phyloP scores from a whole-genome alignment of 1,140 invertebrate species.

The Hylyphantes graminicola region DNA sequence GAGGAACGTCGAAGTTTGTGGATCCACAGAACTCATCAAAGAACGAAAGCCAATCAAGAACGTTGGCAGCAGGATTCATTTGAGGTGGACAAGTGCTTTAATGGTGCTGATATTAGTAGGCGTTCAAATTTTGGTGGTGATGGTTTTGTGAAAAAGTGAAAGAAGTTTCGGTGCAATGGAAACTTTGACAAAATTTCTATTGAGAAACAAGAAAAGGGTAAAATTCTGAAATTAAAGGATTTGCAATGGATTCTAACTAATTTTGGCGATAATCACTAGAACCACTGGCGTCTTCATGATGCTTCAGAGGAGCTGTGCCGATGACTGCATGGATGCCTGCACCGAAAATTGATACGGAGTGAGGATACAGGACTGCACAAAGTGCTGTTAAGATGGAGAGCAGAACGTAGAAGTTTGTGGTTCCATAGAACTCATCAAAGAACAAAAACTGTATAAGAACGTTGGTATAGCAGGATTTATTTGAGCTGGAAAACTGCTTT shows the following conservation, averaged over 20 bases:
- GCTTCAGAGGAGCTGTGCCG: constrained; percentile 37
- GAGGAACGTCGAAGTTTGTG: constrained; percentile 23
- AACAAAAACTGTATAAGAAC: neutral
- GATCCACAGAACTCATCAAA: neutral
- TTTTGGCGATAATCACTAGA: constrained; percentile 20
- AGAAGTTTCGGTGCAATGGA: too few species aligned
- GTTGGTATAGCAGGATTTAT: too few species aligned
- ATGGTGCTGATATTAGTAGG: too few species aligned
- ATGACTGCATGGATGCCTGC: constrained; percentile 26
- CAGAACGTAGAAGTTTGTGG: constrained; percentile 22
- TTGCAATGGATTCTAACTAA: too few species aligned
- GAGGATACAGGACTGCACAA: constrained; percentile 22
- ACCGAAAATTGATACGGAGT: constrained; percentile 47
- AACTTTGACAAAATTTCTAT: too few species aligned
- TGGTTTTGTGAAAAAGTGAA: too few species aligned
- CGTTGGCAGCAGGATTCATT: too few species aligned
- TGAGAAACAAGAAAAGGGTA: too few species aligned
- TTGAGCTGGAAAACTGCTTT: too few species aligned
- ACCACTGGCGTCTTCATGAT: constrained; percentile 34
- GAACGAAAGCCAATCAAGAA: neutral
- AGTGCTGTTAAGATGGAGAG: constrained; percentile 12
- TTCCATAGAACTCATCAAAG: neutral
- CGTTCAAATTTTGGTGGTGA: too few species aligned
- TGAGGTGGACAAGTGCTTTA: too few species aligned
- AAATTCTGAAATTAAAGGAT: too few species aligned